Conservation (phyloP, 2,888 invertebrate species). For the Minunthozetes semirufus region DNA sequence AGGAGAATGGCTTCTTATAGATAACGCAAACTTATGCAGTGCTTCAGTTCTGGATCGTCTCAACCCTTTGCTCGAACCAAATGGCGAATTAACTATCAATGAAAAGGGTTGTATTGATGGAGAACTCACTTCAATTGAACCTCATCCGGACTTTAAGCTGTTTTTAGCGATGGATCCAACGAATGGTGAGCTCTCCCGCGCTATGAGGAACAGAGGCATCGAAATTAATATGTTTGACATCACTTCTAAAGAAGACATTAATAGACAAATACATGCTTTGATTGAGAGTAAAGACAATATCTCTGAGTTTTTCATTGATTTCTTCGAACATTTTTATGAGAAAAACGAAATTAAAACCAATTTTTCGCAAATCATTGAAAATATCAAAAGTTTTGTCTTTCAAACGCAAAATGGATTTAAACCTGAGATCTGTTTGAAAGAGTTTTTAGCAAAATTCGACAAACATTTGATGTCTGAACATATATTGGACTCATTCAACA, state of each 20-base stretch:
- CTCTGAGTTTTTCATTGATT: not conserved
- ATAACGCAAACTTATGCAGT: slow-evolving; percentile 89
- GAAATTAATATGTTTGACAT: slow-evolving; percentile 64
- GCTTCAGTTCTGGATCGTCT: slow-evolving; percentile 93
- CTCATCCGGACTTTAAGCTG: slow-evolving; percentile 82
- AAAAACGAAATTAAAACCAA: not conserved
- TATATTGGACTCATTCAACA: not conserved
- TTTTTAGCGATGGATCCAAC: slow-evolving; percentile 92
- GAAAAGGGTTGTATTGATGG: slow-evolving; percentile 78
- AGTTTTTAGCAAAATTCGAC: not conserved
- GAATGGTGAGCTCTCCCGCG: slow-evolving; percentile 90
- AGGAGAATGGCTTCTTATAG: slow-evolving; percentile 76
- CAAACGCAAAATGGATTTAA: not conserved
- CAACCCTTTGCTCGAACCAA: slow-evolving; percentile 88
- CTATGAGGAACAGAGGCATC: slow-evolving; percentile 96
- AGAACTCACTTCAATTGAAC: slow-evolving; percentile 64
- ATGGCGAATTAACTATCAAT: slow-evolving; percentile 77
- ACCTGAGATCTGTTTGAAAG: not conserved
- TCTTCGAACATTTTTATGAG: not conserved
- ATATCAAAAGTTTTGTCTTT: not conserved
- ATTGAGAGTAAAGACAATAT: not conserved
- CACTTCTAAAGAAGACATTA: slow-evolving; percentile 2
- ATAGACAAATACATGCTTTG: not conserved
- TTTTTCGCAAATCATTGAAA: not conserved
- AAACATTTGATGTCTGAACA: not conserved